Evolutionary conservation across 2,888 invertebrate genomes (phyloP), one percentile per base, ranked within the genome.

Genomic region (Drosophila quinaria): DNA sequence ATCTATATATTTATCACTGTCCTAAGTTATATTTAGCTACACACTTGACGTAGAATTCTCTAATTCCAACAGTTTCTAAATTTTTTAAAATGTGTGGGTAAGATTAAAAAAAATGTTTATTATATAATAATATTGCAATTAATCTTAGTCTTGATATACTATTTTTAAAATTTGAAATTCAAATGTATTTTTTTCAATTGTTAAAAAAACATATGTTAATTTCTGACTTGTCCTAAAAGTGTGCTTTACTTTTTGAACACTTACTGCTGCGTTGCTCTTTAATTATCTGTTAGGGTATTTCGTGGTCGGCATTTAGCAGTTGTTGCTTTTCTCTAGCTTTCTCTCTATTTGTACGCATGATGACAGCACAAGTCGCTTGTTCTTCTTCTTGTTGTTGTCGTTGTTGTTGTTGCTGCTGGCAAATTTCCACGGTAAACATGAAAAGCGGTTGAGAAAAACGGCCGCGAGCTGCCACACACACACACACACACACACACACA

Each of bases 381-480:
- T 60, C 52, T 22, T 50, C 29, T 25, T 42, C 25, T 39, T 54
- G 31, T 49, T 50, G 37, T 37, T 44, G 67, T 41, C 61, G 49
- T 17, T 59, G 47, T 35, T 67, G 58, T 17, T 69, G 47, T n/a
- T 41, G 65, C 66, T 61, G 55, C 50, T 64, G 67, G 76, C 70
- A 78, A 87, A 83, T 83, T 83, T 84, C 63, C 81, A 80, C 67
- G 76, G 87, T 66, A 84, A 88, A 84, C 81, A 89, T 83, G 87
- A 81, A 74, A 83, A 84, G 89, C 88, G 88, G 80, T 80, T 77
- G 63, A 42, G 72, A 72, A 72, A 72, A 78, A 81, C 67, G 63
- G 70, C 82, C 76, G 60, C 69, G 50, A 68, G 78, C 78, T 33
- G 58, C 51, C 51, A 31, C 19, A 35, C 13, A 37, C n/a, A 25